Percentiles rank a stretch among this genome's conserved stretches.
Evolutionary conservation across 1,140 invertebrate genomes (phyloP).

Genomic region (Teleopsis dalmanni): DNA sequence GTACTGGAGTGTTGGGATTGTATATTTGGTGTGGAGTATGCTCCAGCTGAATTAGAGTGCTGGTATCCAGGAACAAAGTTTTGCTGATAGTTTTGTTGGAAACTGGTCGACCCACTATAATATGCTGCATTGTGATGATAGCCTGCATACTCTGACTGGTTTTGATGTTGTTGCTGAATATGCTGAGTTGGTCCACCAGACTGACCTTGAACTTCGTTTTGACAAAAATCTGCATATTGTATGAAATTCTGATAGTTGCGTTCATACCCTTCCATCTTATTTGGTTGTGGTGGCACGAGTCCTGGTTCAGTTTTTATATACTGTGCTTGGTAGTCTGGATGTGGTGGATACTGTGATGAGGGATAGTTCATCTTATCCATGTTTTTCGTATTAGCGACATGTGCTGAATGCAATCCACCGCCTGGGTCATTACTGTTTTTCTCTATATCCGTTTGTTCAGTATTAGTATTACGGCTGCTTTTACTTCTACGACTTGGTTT

Average conservation of each 20-base stretch:
- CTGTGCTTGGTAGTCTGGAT: slow-evolving; percentile 32
- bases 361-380: slow-evolving; percentile 14
- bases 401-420: slow-evolving; percentile 16
- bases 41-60: slow-evolving; percentile 16
- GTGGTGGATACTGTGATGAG: slow-evolving; percentile 26
- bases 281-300: slow-evolving; percentile 27
- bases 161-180: slow-evolving; percentile 22
- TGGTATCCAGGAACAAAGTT: slow-evolving; percentile 40
- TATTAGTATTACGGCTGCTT: slow-evolving; percentile 16
- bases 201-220: slow-evolving; percentile 38
- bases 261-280: slow-evolving; percentile 43
- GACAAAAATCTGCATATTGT: slow-evolving; percentile 42
- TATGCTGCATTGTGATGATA: slow-evolving; percentile 38
- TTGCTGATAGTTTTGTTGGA: slow-evolving; percentile 41
- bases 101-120: slow-evolving; percentile 24
- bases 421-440: slow-evolving; percentile 41
- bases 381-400: slow-evolving; percentile 19
- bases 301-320: slow-evolving; percentile 42
- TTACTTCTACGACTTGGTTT: slow-evolving; percentile 28
- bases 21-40: slow-evolving; percentile 20
- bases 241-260: slow-evolving; percentile 45
- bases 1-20: slow-evolving; percentile 17
- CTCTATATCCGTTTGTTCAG: slow-evolving; percentile 29
- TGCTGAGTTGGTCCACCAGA: slow-evolving; percentile 12
- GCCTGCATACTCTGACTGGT: slow-evolving; percentile 34